phyloP scores from a whole-genome alignment of 30 jellyfish, hydroid and myxozoan genomes.

The Turritopsis rubra region DNA sequence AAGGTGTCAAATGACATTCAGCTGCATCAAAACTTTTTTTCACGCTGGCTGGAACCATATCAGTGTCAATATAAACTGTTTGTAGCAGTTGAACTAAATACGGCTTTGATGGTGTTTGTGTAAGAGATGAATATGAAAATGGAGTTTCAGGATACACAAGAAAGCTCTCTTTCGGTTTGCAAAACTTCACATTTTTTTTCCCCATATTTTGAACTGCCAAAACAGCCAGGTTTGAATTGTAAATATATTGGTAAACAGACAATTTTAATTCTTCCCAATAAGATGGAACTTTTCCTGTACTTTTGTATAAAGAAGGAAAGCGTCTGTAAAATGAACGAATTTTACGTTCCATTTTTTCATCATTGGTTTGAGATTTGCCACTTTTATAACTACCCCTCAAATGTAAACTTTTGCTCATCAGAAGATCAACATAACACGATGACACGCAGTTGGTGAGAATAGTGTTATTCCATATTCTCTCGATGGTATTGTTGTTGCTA shows the following conservation, averaged over 20 bases:
- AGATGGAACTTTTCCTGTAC: background rate
- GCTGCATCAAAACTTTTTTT: constrained; percentile 29
- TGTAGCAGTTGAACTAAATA: constrained; percentile 14
- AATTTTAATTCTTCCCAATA: background rate
- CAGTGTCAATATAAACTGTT: background rate
- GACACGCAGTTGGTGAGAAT: constrained; percentile 45
- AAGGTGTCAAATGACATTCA: constrained; percentile 27
- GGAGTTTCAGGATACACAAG: background rate
- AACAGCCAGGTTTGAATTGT: background rate
- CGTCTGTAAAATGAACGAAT: background rate
- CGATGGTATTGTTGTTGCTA: constrained; percentile 24
- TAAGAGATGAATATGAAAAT: background rate
- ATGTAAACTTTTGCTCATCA: background rate
- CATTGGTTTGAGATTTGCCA: too few species aligned
- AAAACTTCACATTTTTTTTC: background rate
- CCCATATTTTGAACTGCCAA: background rate
- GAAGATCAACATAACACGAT: constrained; percentile 49
- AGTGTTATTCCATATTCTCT: constrained; percentile 48
- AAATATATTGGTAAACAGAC: background rate
- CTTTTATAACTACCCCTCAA: background rate
- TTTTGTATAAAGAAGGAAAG: background rate
- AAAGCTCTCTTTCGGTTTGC: constrained; percentile 2
- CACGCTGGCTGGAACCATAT: background rate
- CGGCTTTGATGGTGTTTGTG: background rate
- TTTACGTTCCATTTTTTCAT: background rate